These are phyloP conservation scores for Liolophura sinensis DNA, from an alignment of 1,140 invertebrate genomes.

Conservation along the genomic window DNA sequence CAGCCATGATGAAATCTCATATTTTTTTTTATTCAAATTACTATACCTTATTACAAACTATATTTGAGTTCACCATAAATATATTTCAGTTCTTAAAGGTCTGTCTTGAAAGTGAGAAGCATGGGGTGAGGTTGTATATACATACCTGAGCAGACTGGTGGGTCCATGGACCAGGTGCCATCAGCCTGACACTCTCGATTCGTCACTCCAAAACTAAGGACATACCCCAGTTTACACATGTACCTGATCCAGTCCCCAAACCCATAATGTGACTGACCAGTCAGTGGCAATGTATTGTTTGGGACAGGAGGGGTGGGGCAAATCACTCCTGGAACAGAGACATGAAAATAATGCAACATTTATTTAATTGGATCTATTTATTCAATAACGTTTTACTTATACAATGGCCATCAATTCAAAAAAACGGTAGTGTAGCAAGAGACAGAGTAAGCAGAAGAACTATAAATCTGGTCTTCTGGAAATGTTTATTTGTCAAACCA, in stretches of 20 bases:
- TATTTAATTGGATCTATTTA: background rate
- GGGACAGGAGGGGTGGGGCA: conserved; percentile 17
- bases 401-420: too few species aligned
- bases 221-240: conserved; percentile 94
- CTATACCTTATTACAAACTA: too few species aligned
- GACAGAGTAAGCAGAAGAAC: too few species aligned
- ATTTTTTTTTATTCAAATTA: too few species aligned
- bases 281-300: conserved; percentile 80
- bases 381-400: too few species aligned
- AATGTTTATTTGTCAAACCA: too few species aligned
- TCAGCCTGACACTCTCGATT: conserved; percentile 84
- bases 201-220: conserved; percentile 78
- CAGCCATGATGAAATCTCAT: too few species aligned
- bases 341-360: conserved; percentile 1
- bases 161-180: conserved; percentile 86
- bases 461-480: too few species aligned
- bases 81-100: too few species aligned
- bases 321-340: conserved; percentile 13
- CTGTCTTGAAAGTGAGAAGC: too few species aligned
- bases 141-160: conserved; percentile 83
- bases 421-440: too few species aligned
- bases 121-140: conserved; percentile 9
- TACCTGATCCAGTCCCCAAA: conserved; percentile 90
- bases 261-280: conserved; percentile 80
- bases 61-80: too few species aligned